A percentile compares a stretch with the other conserved stretches of the same genome.
Conservation (phyloP, 2,113 vertebrate species). For the Pipra filicauda region DNA sequence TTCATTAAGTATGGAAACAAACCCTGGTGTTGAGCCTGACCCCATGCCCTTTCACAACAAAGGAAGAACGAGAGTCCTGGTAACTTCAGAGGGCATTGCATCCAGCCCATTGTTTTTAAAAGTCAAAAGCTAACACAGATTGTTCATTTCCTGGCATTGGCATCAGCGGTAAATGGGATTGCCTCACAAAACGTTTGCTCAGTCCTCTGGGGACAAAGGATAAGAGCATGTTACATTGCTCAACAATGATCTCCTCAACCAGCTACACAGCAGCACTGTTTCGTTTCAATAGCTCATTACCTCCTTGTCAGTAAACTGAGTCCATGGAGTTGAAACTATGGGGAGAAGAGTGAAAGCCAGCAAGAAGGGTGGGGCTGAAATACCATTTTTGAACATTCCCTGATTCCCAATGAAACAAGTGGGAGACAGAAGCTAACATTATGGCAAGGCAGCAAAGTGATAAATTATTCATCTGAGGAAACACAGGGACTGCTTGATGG, state of each 20-base stretch:
- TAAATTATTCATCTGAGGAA: not conserved
- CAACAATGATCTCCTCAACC: conserved; percentile 51
- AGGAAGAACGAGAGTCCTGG: conserved; percentile 34
- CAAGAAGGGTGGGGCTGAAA: not conserved
- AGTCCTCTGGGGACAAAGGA: conserved; percentile 54
- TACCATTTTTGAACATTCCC: not conserved
- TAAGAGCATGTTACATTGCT: conserved; percentile 42
- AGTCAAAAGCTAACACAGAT: conserved; percentile 61
- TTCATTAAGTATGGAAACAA: conserved; percentile 10
- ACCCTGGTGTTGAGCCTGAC: not conserved
- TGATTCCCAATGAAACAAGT: not conserved
- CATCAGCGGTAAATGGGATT: conserved; percentile 53
- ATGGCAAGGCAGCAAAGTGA: not conserved
- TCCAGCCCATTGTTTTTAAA: conserved; percentile 53
- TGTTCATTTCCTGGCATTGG: conserved; percentile 63
- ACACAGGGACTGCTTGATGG: not conserved
- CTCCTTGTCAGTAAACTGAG: conserved; percentile 20
- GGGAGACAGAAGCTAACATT: not conserved
- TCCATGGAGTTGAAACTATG: not conserved
- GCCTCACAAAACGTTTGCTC: conserved; percentile 51
- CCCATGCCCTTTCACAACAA: conserved; percentile 33
- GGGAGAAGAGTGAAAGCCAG: conserved; percentile 17
- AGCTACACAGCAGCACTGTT: not conserved
- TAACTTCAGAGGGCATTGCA: conserved; percentile 56
- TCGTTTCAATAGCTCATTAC: conserved; percentile 36